Evolutionary conservation across 2,797 vertebrate genomes (phyloP), one percentile per base, ranked within the genome.

Genomic region (Enteromius afrohamiltoni): DNA sequence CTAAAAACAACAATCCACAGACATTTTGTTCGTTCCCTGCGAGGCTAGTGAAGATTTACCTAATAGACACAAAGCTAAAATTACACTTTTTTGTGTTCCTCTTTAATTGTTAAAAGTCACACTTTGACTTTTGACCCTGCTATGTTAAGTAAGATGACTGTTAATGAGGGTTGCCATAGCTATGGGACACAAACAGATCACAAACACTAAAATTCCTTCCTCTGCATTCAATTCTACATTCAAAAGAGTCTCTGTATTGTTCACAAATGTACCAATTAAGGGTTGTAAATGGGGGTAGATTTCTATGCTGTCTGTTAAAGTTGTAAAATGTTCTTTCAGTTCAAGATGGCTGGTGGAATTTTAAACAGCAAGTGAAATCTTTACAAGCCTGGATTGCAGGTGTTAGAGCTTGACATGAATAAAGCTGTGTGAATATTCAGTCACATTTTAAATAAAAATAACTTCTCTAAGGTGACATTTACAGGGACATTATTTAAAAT

Each of bases 331-430:
- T 74, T 74, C 80, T 67, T n/a, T 89, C 23, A 76, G 37, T 21
- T 13, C 55, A 19, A 42, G 60, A 84, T 47, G 79, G 40, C 42
- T 71, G 76, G 7, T 42, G 53, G 62, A 86, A 67, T 83, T 83
- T 76, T 77, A 29, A 58, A 77, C 60, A 85, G 68, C 85, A 69
- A 74, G 82, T 58, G 19, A 86, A 85, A 79, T 87, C 80, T 89
- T 88, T 88, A 88, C 77, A 82, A 73, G 47, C 7, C 75, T 77
- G 11, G 21, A 42, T 67, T 85, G 69, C 89, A 90, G 86, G 49
- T 53, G 49, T 53, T 53, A 21, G 49, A 53, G 49, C 49, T 21
- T 53, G 49, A 42, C 45, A 3, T 47, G 45, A 89, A 89, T 58
- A 91, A 83, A 64, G 21, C 29, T 16, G 23, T 6, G 7, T 62